A percentile compares a stretch with the other conserved stretches of the same genome.
Evolutionary conservation across 2,888 invertebrate genomes (phyloP).

Genomic region (Agrochola litura): DNA sequence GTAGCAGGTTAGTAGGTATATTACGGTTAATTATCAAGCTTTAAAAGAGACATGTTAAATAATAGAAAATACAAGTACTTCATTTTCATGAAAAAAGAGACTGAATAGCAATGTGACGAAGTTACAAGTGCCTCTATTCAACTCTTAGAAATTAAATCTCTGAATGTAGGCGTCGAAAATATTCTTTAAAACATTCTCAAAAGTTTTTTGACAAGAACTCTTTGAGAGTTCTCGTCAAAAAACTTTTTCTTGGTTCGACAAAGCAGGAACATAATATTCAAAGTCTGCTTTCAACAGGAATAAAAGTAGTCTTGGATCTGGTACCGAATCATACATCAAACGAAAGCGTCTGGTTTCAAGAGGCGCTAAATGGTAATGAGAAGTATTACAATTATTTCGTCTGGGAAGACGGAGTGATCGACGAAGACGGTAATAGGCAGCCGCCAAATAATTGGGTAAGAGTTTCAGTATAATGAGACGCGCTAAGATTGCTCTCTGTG

Average conservation of each 20-base stretch:
- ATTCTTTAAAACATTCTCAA: constrained; percentile 26
- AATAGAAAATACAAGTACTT: constrained; percentile 21
- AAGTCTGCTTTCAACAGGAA: constrained; percentile 73
- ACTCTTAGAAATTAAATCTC: constrained; percentile 26
- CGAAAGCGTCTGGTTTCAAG: constrained; percentile 95
- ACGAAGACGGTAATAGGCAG: constrained; percentile 83
- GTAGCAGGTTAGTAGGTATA: too few relatives aligned
- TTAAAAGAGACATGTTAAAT: constrained; percentile 1
- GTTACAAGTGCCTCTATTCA: constrained; percentile 38
- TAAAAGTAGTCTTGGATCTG: constrained; percentile 92
- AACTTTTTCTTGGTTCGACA: constrained; percentile 1
- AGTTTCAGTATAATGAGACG: constrained; percentile 36
- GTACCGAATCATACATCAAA: constrained; percentile 95
- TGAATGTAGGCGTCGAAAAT: constrained; percentile 23
- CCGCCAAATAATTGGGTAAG: constrained; percentile 94
- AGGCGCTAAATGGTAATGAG: constrained; percentile 91
- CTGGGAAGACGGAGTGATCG: constrained; percentile 91
- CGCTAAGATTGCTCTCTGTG: constrained; percentile 18
- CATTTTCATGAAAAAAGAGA: constrained; percentile 1
- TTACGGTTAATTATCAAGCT: background rate
- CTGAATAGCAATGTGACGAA: constrained; percentile 40
- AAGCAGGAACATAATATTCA: constrained; percentile 22
- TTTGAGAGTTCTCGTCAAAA: too few relatives aligned
- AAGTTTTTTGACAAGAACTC: constrained; percentile 21
- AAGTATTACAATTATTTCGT: constrained; percentile 94